Base-by-base conservation (phyloP, 64 coral and sea anemone species). In the Acropora yongei region DNA sequence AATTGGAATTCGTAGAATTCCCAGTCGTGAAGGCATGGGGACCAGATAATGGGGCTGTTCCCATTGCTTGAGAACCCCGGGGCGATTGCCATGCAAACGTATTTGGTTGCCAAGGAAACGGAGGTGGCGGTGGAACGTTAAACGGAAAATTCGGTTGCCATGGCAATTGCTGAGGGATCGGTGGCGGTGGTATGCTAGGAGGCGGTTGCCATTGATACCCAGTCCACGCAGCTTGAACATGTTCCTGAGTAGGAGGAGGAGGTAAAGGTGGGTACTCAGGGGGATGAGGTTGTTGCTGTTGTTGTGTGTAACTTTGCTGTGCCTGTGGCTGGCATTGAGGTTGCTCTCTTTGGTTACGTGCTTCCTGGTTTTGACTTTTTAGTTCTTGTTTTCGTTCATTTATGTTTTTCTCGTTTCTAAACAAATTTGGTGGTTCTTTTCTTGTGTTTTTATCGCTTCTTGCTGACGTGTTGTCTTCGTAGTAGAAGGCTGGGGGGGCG, bases 401-500 rank as follows among this genome's bases (percentile, higher is more conserved):
- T 8, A 12, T 85, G 45, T 92, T 60, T 18, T 91, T 75, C 44
- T 49, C 2, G 17, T 86, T 6, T n/a, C 44, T 58, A 16, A 75
- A 77, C 68, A 75, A 18, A 42, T 75, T n/a, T 60, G 42, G 44
- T 47, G 50, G 10, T 78, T 63, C 93, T 46, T 30, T 44, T 74
- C 75, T 45, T 6, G 30, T 75, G 12, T 42, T 49, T 83, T 67
- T 83, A 30, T 11, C 51, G 47, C 3, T 44, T 72, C 47, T 18
- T 44, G 49, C 91, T 39, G 7, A 2, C 18, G n/a, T 48, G 78
- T 86, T 86, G n/a, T 93, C 57, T 39, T 96, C 80, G 78, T 98
- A 95, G 69, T 99, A 99, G 30, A 99, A 99, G 3, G 88, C 72
- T 9, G 97, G 97, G 6, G 97, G 97, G 6, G 97, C 97, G 72